phyloP scores from a whole-genome alignment of 37 sponge, comb jelly and placozoan species.

The Beroe forskalii region DNA sequence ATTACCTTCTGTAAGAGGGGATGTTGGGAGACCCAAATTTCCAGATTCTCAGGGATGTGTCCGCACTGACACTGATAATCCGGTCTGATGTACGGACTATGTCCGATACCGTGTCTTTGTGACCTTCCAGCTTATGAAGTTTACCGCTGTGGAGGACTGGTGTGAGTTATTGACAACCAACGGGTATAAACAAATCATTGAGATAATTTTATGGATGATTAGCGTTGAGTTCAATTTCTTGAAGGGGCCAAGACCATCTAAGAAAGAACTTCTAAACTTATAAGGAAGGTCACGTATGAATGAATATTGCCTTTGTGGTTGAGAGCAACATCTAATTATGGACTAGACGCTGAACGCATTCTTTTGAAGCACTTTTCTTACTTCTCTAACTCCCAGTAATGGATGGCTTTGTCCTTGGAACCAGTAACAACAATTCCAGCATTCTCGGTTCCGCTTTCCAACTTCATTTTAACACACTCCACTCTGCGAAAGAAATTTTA shows the following conservation, averaged over 20 bases:
- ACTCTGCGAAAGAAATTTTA: too few species aligned
- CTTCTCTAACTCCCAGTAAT: conserved; percentile 32
- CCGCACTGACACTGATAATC: conserved; percentile 50
- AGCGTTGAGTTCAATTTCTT: too few species aligned
- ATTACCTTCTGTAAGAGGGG: conserved; percentile 16
- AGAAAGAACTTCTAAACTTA: too few species aligned
- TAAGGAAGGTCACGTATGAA: too few species aligned
- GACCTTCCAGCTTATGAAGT: conserved; percentile 47
- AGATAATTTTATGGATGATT: too few species aligned
- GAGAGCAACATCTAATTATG: too few species aligned
- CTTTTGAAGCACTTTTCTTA: too few species aligned
- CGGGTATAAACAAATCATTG: too few species aligned
- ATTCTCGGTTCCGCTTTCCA: not conserved
- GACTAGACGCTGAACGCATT: too few species aligned
- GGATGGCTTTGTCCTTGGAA: conserved; percentile 22
- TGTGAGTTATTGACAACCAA: too few species aligned
- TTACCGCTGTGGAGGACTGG: not conserved
- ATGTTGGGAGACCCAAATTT: conserved; percentile 23
- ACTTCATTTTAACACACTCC: not conserved
- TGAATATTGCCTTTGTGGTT: too few species aligned
- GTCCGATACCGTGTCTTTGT: conserved; percentile 27
- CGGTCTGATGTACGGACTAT: not conserved
- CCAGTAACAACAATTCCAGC: not conserved
- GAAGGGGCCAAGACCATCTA: too few species aligned
- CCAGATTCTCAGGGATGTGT: conserved; percentile 10